Evolutionary conservation across 1,140 invertebrate species (phyloP), one percentile per base, ranked within the genome.

Genomic region (Cataglyphis hispanica): DNA sequence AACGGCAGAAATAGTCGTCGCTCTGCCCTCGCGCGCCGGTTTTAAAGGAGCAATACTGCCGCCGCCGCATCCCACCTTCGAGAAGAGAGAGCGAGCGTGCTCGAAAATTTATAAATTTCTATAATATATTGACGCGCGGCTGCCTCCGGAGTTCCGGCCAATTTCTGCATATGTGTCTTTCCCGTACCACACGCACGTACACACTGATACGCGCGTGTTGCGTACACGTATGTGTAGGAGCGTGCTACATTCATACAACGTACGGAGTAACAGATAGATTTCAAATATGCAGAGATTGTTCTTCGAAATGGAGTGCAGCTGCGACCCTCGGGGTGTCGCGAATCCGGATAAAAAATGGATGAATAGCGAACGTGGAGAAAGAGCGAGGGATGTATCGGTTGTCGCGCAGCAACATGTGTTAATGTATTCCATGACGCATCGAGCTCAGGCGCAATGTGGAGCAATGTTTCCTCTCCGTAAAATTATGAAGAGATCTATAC

Each of bases 201-300:
- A 25, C 53, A 10, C 46, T 37, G 43, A n/a, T 22, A 11, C 58
- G 27, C 25, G 63, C 4, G 19, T 22, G 46, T 34, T 40, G 56
- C 40, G 40, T 25, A 40, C 8, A 84, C 56, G n/a, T 58, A n/a
- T 34, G 13, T n/a, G 19, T 43, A 11, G 64, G 66, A 11, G 60
- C 67, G 46, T 64, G 34, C 58, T 10, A 11, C 53, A 56, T 50
- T 69, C 46, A 27, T n/a, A 40, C n/a, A 56, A 64, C 10, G 50
- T 56, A 78, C 31, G 64, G 46, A 67, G 83, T 66, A 72, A 70
- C 84, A 87, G 90, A 93, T 93, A 92, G 92, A 93, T 93, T 93
- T 93, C 92, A 93, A 93, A 93, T 93, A 93, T 93, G 92, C 90
- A 92, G 90, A 93, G 92, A 93, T 93, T 91, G 91, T 92, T 91